Base-by-base conservation (phyloP, 2,113 vertebrate species). In the Hyla sarda region DNA sequence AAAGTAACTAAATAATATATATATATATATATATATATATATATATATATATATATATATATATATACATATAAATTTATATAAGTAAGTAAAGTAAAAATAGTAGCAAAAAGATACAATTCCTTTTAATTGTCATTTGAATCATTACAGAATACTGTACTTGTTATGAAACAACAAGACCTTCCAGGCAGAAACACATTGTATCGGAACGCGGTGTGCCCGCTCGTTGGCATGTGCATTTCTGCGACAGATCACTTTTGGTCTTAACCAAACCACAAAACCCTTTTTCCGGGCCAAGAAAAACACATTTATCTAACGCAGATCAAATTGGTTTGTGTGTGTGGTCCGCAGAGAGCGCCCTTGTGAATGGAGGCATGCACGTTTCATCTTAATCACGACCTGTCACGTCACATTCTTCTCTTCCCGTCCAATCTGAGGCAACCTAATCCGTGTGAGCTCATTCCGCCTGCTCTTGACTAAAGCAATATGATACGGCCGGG, bases 241-340 rank as follows among this genome's bases (percentile, higher is more conserved):
- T 76, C 52, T 58, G 76, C 52, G 37, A 79, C 25, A 16, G 76
- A 79, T 79, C 52, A 79, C 30, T 37, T n/a, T 58, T 79, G 54
- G 48, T 30, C 23, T 8, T 23, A 52, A 58, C 76, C 72, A 34
- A 79, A 37, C 50, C 50, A 58, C 76, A 79, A 79, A 77, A 37
- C 32, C 30, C 58, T 79, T 80, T 12, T 41, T 14, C 14, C 77
- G 5, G 13, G 34, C 77, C 52, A 80, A 41, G 45, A 60, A 79
- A n/a, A n/a, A n/a, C n/a, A 58, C 25, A 60, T 58, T 80, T 80
- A 80, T 45, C 77, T 60, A 45, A 16, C 34, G 2, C 23, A 45
- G 23, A 80, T 80, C 54, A 80, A 17, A 80, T 80, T 60, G 77
- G 21, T 17, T 80, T 25, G 54, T 62, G 77, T 62, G 77, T 80